Evolutionary conservation across 2,888 invertebrate genomes (phyloP), one percentile per base, ranked within the genome.

Genomic region (Phymatocera aterrima): DNA sequence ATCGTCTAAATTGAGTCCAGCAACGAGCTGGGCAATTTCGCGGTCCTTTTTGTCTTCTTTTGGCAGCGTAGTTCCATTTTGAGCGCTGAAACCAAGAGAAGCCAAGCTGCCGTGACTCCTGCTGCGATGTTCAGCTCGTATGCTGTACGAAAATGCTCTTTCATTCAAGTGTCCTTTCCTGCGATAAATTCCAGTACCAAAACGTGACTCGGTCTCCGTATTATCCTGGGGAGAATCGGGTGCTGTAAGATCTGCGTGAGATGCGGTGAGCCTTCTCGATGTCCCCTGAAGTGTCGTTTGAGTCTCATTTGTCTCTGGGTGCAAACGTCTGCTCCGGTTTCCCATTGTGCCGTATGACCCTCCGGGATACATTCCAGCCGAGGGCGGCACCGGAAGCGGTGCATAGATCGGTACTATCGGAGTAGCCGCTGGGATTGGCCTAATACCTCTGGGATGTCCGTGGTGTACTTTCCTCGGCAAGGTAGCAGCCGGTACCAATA

Each of bases 91-190:
- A 89, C 97, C 97, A 81, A 98, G 92, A 89, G 97, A 97, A 80
- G 97, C 97, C 89, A 98, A 92, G 80, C 97, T 97, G 80, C 97
- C 97, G 90, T 98, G 97, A 86, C 97, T 97, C 81, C 98, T 93
- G 89, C 97, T 97, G 83, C 98, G 94, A 89, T 98, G 97, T 90
- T 98, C 98, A 90, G 98, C 97, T 79, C 98, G 92, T 88, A 98
- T 98, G 84, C 97, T 97, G 91, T 98, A 97, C 78, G 97, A 97
- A 89, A 98, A 98, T 31, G 98, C 98, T 75, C 97, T 93, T 90
- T 98, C 98, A 91, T 98, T 98, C 83, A 98, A 91, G 87, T 98
- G 97, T 0, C 97, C 97, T 87, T 97, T 97, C 88, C 97, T 95
- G 85, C 96, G 93, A 88, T 97, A 97, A 81, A 97, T 97, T n/a